phyloP scores from a whole-genome alignment of 2,113 vertebrate species.

The Alligator mississippiensis region DNA sequence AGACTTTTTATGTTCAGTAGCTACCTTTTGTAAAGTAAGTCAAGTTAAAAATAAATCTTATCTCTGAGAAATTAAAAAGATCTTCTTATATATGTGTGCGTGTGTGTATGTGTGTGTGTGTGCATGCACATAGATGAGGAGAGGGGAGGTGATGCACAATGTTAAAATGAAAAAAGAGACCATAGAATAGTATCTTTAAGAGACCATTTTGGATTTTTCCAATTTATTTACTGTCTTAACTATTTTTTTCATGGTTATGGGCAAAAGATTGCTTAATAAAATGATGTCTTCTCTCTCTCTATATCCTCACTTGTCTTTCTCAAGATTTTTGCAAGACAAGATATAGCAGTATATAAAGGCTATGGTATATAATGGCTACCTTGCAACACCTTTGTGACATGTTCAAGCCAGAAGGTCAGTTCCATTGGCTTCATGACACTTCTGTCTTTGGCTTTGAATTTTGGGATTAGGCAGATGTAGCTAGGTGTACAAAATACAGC shows the following conservation, averaged over 20 bases:
- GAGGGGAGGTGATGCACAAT: not conserved
- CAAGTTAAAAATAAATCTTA: not conserved
- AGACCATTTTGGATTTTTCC: not conserved
- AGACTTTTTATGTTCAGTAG: not conserved
- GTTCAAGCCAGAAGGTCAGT: not conserved
- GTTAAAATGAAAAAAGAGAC: not conserved
- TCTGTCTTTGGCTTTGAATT: not conserved
- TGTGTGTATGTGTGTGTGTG: too few species aligned
- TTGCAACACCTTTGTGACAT: not conserved
- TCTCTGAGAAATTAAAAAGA: not conserved
- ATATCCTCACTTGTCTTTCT: not conserved
- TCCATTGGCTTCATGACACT: not conserved
- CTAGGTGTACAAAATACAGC: too few species aligned
- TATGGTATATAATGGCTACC: not conserved
- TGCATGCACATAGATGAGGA: not conserved
- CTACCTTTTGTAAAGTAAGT: not conserved
- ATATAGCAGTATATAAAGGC: not conserved
- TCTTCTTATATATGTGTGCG: too few species aligned
- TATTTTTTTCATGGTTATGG: not conserved
- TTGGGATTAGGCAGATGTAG: not conserved
- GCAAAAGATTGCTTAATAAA: not conserved
- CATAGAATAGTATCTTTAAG: not conserved
- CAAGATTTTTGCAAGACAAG: not conserved
- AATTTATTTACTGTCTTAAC: not conserved
- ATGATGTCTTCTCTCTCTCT: not conserved